Evolutionary conservation across 2,888 invertebrate genomes (phyloP), one percentile per base, ranked within the genome.

Genomic region (Drosophila affinis): DNA sequence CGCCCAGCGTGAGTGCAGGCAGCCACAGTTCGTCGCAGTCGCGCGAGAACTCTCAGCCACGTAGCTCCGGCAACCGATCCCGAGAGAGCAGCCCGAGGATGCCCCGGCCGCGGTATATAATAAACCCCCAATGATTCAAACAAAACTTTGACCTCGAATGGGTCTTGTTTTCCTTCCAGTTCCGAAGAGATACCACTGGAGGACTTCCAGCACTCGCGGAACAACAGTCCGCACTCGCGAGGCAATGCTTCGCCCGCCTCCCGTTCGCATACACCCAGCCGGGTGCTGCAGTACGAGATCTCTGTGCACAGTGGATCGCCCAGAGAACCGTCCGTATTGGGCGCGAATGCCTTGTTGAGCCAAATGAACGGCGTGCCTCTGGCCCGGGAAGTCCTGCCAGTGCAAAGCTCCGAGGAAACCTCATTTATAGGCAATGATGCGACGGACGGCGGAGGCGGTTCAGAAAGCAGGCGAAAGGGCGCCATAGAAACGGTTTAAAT

Each of bases 141-240:
- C 24, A 9, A n/a, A 39, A 24, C 3, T 18, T 18, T n/a, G n/a
- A 9, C 4, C 44, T 44, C 4, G 52, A 12, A 34, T 24, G 52
- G 9, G 27, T 27, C 1, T 17, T 29, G 14, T 48, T 53, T 53
- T 2, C 12, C 39, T 62, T 76, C 6, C 51, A 92, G 92, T 24
- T 96, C 95, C 27, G 95, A 96, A 88, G 96, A 97, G 82, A 97
- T 97, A 52, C 97, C 97, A 0, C 91, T 97, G 48, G 97, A 96
- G 87, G 95, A 96, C 75, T 96, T 97, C 86, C 94, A 94, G 74
- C 93, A 94, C 71, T 93, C 93, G 4, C 92, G 94, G 0, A 93
- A 93, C 53, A 92, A 93, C 27, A 91, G 93, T 72, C 93, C 93
- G 9, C 93, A 90, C 57, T 87, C 91, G 0, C 87, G 90, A 12